Evolutionary conservation across 2,888 invertebrate species (phyloP).

Genomic region (Corythucha ciliata): DNA sequence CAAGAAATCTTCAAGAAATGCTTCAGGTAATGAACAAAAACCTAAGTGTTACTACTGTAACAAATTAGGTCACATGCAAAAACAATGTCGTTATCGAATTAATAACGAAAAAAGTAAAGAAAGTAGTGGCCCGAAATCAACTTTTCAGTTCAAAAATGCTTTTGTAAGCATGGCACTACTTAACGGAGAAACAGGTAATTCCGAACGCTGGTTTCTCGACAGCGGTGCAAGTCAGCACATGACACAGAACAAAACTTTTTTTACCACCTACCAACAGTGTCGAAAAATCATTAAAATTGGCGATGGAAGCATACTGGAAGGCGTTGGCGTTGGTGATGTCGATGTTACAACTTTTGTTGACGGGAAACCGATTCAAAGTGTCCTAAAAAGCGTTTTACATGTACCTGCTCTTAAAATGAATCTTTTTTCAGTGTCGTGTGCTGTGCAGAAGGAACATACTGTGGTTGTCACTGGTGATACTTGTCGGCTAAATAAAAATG

Average conservation of each 20-base stretch:
- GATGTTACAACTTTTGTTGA: slow-evolving; percentile 6
- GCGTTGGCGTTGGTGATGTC: slow-evolving; percentile 6
- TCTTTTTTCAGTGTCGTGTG: slow-evolving; percentile 12
- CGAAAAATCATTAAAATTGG: slow-evolving; percentile 8
- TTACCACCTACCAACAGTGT: not conserved
- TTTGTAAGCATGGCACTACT: too few species aligned
- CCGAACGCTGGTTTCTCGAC: too few species aligned
- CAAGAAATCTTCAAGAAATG: not conserved
- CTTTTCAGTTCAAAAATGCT: too few species aligned
- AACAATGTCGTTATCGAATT: too few species aligned
- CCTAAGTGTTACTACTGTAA: too few species aligned
- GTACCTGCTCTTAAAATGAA: slow-evolving; percentile 17
- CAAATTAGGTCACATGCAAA: too few species aligned
- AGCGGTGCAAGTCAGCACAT: too few species aligned
- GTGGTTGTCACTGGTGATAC: slow-evolving; percentile 11
- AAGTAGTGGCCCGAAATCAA: too few species aligned
- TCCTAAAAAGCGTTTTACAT: slow-evolving; percentile 12
- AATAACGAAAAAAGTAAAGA: too few species aligned
- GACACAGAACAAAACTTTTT: too few species aligned
- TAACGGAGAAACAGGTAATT: too few species aligned
- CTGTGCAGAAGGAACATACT: slow-evolving; percentile 8
- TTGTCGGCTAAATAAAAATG: not conserved
- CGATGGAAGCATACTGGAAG: slow-evolving; percentile 4
- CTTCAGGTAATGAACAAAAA: too few species aligned
- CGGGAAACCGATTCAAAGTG: not conserved